Percentiles rank a stretch among this genome's conserved stretches.
Evolutionary conservation across 2,888 invertebrate species (phyloP).

Genomic region (Cataglyphis cursor): DNA sequence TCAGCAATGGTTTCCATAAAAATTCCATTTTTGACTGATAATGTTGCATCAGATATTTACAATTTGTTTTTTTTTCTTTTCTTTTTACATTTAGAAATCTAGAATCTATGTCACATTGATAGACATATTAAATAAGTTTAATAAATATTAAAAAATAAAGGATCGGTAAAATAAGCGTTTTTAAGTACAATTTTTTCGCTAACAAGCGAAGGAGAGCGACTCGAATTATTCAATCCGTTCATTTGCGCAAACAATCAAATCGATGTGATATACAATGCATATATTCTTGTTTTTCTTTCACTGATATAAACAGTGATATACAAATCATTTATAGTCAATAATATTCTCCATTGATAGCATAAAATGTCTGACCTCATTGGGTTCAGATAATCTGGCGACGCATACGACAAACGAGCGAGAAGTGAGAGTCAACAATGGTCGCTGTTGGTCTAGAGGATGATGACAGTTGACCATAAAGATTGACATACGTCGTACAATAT

Average conservation of each 20-base stretch:
- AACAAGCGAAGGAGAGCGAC: not conserved
- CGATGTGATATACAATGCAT: constrained; percentile 39
- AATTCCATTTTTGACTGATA: constrained; percentile 60
- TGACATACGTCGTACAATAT: constrained; percentile 79
- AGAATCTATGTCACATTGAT: constrained; percentile 52
- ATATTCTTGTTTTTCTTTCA: constrained; percentile 73
- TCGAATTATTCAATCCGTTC: not conserved
- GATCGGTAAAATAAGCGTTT: constrained; percentile 46
- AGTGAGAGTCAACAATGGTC: constrained; percentile 59
- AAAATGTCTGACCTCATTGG: constrained; percentile 77
- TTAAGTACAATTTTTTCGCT: constrained; percentile 62
- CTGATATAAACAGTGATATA: constrained; percentile 60
- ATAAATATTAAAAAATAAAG: constrained; percentile 59
- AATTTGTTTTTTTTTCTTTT: constrained; percentile 23
- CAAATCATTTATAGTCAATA: constrained; percentile 62
- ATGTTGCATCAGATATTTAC: constrained; percentile 37
- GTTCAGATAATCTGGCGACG: constrained; percentile 68
- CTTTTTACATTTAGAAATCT: constrained; percentile 42
- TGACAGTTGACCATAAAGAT: constrained; percentile 71
- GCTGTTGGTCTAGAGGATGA: constrained; percentile 70
- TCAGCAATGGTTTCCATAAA: constrained; percentile 74
- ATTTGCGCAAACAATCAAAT: constrained; percentile 26
- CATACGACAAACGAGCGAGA: constrained; percentile 65
- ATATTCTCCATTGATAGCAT: constrained; percentile 77
- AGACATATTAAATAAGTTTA: constrained; percentile 63